Evolutionary conservation across 2,113 vertebrate species (phyloP), one percentile per base, ranked within the genome.

Genomic region (Canis aureus): DNA sequence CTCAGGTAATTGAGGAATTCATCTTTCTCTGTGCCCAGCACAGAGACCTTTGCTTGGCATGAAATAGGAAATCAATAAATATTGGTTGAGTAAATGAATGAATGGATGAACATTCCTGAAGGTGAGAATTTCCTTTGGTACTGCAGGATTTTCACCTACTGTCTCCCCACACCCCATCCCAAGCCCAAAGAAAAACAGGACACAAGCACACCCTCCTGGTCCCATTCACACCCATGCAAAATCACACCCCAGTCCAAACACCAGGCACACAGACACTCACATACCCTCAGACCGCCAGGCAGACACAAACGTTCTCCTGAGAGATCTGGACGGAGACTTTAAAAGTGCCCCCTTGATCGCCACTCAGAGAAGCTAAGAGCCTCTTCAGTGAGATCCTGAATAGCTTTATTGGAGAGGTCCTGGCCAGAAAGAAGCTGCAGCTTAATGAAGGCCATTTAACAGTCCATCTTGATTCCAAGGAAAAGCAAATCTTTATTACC

Each of bases 401-500:
- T 89, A 88, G 17, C 71, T 97, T 98, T 97, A 55, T 59, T 89
- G 80, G 27, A 86, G 87, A 98, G 93, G 69, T 85, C 85, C 89
- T 83, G 73, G 51, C 95, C 92, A 90, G 95, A 81, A 96, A 93
- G 96, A 98, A 88, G 83, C 93, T 93, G 83, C 84, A 53, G 62
- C 90, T 98, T 94, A 98, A 97, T 97, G 83, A 98, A 97, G 97
- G 79, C 83, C 97, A 32, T 98, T 98, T 97, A 98, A 91, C 71
- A 32, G 84, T 95, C 96, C 92, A 87, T 94, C 97, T 95, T 93
- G 97, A 97, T 98, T 97, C 96, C 85, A 94, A 60, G 85, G 88
- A 97, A 98, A 98, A 89, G 82, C 93, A 98, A 89, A 97, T 97
- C 98, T 98, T 97, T 97, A 91, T 98, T 98, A 94, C 74, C 69